Evolutionary conservation across 1,140 invertebrate genomes (phyloP).

Genomic region (Bombus difficillimus): DNA sequence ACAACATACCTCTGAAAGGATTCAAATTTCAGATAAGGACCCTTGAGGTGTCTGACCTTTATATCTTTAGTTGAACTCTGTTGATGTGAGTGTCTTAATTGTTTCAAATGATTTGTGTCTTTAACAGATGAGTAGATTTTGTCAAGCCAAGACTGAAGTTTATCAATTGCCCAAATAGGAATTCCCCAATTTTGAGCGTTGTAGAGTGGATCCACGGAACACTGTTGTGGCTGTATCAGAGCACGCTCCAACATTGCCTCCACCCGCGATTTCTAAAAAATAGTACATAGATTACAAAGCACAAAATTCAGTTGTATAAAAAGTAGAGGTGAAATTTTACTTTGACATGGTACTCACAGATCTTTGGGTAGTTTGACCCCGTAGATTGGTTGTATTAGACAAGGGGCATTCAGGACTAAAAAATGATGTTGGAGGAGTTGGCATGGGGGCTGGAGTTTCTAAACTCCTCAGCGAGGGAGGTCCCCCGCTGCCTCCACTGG

Average conservation of each 20-base stretch:
- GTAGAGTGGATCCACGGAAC: constrained; percentile 83
- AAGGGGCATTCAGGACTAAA: constrained; percentile 80
- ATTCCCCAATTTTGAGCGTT: constrained; percentile 84
- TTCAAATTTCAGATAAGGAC: constrained; percentile 83
- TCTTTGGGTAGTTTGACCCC: constrained; percentile 80
- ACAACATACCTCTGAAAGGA: constrained; percentile 79
- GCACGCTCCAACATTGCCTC: constrained; percentile 89
- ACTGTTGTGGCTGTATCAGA: constrained; percentile 82
- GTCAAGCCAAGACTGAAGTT: constrained; percentile 82
- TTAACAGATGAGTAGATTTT: constrained; percentile 78
- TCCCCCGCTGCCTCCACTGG: constrained; percentile 79
- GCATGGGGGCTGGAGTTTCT: constrained; percentile 76
- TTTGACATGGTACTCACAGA: constrained; percentile 71
- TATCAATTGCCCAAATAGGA: constrained; percentile 85
- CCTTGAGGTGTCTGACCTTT: constrained; percentile 78
- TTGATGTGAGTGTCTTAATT: constrained; percentile 65
- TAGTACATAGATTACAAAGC: background rate
- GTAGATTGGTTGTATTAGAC: constrained; percentile 77
- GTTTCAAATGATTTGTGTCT: constrained; percentile 71
- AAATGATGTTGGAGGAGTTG: constrained; percentile 80
- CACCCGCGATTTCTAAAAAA: constrained; percentile 84
- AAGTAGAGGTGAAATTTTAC: background rate
- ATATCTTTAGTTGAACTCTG: constrained; percentile 73
- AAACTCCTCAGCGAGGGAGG: constrained; percentile 78
- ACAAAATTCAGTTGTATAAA: background rate